phyloP scores from a whole-genome alignment of 1,140 invertebrate species.

The Neuroterus valhalla region DNA sequence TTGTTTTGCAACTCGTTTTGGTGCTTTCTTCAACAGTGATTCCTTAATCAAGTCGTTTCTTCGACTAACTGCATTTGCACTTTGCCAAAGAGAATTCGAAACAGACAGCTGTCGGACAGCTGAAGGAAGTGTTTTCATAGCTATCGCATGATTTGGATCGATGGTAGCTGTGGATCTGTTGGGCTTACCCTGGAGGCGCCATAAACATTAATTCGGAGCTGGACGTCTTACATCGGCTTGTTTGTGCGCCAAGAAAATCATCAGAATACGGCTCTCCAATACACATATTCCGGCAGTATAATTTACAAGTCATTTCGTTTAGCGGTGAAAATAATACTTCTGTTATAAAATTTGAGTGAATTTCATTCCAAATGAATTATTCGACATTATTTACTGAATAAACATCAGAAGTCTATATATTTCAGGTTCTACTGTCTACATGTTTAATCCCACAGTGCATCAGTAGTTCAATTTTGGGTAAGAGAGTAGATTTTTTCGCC shows the following conservation, averaged over 20 bases:
- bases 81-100: conserved; percentile 7
- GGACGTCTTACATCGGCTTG: background rate
- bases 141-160: conserved; percentile 9
- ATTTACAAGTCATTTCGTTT: background rate
- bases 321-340: no score
- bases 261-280: background rate
- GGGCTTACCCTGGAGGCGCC: conserved; percentile 14
- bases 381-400: no score
- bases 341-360: no score
- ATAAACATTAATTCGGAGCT: conserved; percentile 19
- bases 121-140: conserved; percentile 29
- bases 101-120: conserved; percentile 30
- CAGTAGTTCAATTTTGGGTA: background rate
- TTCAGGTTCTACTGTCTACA: no score
- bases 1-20: background rate
- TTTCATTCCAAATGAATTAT: no score
- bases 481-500: background rate
- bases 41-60: conserved; percentile 29
- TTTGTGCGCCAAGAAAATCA: conserved; percentile 19
- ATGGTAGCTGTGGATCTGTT: background rate
- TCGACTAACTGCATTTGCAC: conserved; percentile 7
- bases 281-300: background rate
- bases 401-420: no score
- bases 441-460: no score
- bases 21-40: background rate